phyloP scores from a whole-genome alignment of 2,888 invertebrate genomes.

The Eupeodes luniger region DNA sequence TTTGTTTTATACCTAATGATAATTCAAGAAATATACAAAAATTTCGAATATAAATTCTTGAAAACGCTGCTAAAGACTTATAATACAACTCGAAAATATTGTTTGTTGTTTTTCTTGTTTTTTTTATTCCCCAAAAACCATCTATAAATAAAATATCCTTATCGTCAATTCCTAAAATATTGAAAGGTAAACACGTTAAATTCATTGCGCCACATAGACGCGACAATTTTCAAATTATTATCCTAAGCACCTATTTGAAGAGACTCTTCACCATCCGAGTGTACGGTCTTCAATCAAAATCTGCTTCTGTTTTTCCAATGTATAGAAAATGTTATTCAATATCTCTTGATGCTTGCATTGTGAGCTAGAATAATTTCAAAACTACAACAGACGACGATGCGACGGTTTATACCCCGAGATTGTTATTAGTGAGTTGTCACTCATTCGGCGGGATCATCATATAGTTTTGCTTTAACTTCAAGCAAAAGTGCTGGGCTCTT shows the following conservation, averaged over 20 bases:
- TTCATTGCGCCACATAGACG: constrained; percentile 33
- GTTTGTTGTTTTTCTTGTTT: no score
- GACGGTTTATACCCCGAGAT: constrained; percentile 20
- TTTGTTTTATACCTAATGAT: no score
- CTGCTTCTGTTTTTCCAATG: constrained; percentile 65
- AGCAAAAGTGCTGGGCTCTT: constrained; percentile 67
- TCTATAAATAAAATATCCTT: background rate
- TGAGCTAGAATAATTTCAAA: constrained; percentile 36
- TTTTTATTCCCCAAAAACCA: no score
- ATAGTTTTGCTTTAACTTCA: constrained; percentile 43
- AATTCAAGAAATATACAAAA: no score
- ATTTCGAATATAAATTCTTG: no score
- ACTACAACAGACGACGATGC: constrained; percentile 2
- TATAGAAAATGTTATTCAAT: constrained; percentile 63
- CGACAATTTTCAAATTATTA: constrained; percentile 33
- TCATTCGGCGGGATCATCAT: constrained; percentile 52
- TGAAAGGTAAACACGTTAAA: background rate
- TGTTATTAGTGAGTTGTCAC: constrained; percentile 76
- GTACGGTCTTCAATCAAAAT: constrained; percentile 42
- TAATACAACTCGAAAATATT: no score
- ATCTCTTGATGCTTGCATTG: constrained; percentile 31
- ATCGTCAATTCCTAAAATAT: background rate
- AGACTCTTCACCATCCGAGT: constrained; percentile 24
- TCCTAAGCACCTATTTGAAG: constrained; percentile 31
- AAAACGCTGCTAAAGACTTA: no score